Evolutionary conservation across 2,113 vertebrate species (phyloP).

Genomic region (Sakesphorus luctuosus): DNA sequence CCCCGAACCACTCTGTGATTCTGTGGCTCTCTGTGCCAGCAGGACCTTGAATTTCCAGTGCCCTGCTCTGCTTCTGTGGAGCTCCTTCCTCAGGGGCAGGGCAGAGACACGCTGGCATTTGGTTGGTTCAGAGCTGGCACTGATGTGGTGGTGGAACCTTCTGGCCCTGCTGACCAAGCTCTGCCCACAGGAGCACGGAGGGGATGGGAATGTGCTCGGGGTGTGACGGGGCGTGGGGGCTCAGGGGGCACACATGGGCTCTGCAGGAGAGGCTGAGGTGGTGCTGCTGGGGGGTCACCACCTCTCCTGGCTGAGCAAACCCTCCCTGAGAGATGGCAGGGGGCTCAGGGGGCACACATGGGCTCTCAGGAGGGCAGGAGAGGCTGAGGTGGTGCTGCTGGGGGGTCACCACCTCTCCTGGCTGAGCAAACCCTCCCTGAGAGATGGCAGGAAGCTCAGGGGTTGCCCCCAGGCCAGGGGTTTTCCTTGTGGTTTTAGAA

Average conservation of each 20-base stretch:
- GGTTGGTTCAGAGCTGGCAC: not conserved
- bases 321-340: no score
- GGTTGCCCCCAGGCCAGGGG: not conserved
- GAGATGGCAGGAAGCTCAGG: not conserved
- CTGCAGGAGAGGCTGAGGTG: no score
- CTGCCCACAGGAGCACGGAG: not conserved
- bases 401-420: no score
- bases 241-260: no score
- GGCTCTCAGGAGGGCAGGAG: no score
- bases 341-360: not conserved
- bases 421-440: no score
- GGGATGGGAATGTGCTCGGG: not conserved
- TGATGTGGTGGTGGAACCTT: accelerated
- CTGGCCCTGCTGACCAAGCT: no score
- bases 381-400: no score
- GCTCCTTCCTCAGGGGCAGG: not conserved
- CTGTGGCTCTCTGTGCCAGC: no score
- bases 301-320: no score
- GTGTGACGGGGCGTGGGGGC: accelerated
- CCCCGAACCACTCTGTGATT: not conserved
- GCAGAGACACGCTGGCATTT: accelerated
- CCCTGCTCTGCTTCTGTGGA: not conserved
- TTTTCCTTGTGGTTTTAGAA: not conserved
- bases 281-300: no score
- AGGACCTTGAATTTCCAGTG: not conserved